Conservation (phyloP, 2,888 invertebrate species). For the Polymixis lichenea region DNA sequence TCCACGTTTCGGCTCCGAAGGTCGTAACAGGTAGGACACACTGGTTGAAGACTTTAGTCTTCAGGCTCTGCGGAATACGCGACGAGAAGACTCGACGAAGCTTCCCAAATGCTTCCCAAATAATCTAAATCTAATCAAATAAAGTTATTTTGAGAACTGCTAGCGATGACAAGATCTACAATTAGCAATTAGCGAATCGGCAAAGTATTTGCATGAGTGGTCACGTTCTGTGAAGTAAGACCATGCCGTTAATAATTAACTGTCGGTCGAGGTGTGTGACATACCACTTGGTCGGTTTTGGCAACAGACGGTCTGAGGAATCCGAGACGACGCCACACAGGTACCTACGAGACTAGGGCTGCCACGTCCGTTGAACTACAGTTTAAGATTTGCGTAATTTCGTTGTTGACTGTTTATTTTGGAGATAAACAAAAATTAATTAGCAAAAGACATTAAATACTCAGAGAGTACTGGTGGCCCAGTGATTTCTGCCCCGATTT, state of each 20-base stretch:
- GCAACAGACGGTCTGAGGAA: conserved; percentile 44
- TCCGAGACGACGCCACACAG: conserved; percentile 37
- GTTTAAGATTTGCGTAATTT: background rate
- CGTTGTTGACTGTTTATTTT: background rate
- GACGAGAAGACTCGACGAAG: too few relatives aligned
- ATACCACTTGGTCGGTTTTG: conserved; percentile 53
- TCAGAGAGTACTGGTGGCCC: too few relatives aligned
- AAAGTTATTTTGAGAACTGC: background rate
- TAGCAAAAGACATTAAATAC: too few relatives aligned
- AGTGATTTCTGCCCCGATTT: too few relatives aligned
- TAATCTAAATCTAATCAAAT: conserved; percentile 10
- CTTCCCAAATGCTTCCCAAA: too few relatives aligned
- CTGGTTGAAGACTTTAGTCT: too few relatives aligned
- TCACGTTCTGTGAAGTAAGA: conserved; percentile 25
- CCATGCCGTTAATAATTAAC: conserved; percentile 46
- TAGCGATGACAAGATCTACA: conserved; percentile 14
- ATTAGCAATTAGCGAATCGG: conserved; percentile 34
- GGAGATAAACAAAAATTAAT: background rate
- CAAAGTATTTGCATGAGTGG: conserved; percentile 33
- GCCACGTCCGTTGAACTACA: background rate
- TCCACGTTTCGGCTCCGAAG: too few relatives aligned
- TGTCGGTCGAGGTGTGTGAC: conserved; percentile 27
- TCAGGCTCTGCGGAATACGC: too few relatives aligned
- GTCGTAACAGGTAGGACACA: too few relatives aligned
- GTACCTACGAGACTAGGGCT: conserved; percentile 32